phyloP scores from a whole-genome alignment of 2,113 vertebrate species.

The Ia io region DNA sequence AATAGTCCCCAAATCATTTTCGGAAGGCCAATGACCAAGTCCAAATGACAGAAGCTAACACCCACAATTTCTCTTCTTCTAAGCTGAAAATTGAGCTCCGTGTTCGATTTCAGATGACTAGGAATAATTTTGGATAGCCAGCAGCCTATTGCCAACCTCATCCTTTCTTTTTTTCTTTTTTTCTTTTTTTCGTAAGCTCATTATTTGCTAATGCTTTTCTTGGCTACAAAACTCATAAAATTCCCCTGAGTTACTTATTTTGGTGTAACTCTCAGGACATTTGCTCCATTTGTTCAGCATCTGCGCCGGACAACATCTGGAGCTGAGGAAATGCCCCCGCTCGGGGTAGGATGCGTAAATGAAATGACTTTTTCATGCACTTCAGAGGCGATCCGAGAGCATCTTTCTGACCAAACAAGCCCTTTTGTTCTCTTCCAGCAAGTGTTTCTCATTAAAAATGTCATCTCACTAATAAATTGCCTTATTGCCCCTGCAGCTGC shows the following conservation, averaged over 20 bases:
- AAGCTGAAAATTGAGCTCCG: slow-evolving; percentile 16
- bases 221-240: slow-evolving; percentile 59
- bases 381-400: slow-evolving; percentile 89
- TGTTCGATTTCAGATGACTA: slow-evolving; percentile 47
- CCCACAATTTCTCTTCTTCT: slow-evolving; percentile 68
- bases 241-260: slow-evolving; percentile 37
- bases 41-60: slow-evolving; percentile 31
- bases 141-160: not conserved
- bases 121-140: slow-evolving; percentile 41
- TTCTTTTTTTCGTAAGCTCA: slow-evolving; percentile 44
- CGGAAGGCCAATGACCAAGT: slow-evolving; percentile 26
- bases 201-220: slow-evolving; percentile 58
- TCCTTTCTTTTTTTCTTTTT: slow-evolving; percentile 14
- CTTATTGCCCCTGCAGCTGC: slow-evolving; percentile 87
- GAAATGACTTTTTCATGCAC: slow-evolving; percentile 91
- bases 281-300: slow-evolving; percentile 87
- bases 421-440: slow-evolving; percentile 88
- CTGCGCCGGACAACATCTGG: slow-evolving; percentile 91
- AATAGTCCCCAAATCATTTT: slow-evolving; percentile 66
- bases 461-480: slow-evolving; percentile 93
- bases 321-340: slow-evolving; percentile 88
- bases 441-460: slow-evolving; percentile 94
- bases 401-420: slow-evolving; percentile 83
- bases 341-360: slow-evolving; percentile 83
- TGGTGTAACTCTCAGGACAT: slow-evolving; percentile 73